These are phyloP conservation scores for Muscidifurax raptorellus DNA, from an alignment of 1,140 invertebrate species.

Conservation along the genomic window DNA sequence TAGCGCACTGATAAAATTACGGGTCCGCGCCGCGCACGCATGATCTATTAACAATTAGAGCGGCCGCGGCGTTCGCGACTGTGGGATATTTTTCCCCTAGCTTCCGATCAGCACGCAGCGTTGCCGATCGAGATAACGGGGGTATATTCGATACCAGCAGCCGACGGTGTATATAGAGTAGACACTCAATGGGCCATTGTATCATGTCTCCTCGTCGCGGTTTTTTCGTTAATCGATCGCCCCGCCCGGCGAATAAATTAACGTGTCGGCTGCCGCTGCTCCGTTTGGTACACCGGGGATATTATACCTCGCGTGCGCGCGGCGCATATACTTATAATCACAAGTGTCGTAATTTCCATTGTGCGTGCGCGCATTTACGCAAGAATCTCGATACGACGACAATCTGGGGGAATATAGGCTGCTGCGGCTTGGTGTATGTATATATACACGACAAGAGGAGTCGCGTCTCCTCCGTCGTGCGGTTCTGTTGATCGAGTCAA, in stretches of 20 bases:
- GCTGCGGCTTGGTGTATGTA: constrained; percentile 39
- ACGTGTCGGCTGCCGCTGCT: constrained; percentile 64
- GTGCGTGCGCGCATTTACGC: constrained; percentile 65
- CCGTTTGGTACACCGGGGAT: constrained; percentile 41
- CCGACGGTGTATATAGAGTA: constrained; percentile 34
- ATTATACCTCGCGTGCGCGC: constrained; percentile 41
- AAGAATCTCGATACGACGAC: constrained; percentile 57
- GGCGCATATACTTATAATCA: constrained; percentile 60
- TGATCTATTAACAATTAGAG: constrained; percentile 52
- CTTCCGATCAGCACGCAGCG: constrained; percentile 39
- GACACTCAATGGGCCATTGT: constrained; percentile 63
- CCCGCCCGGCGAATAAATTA: constrained; percentile 71
- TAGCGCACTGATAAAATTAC: constrained; percentile 34
- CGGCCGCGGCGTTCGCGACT: not conserved
- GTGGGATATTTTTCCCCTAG: constrained; percentile 31
- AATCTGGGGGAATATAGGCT: constrained; percentile 32
- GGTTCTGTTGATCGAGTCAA: constrained; percentile 25
- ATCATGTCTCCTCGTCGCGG: constrained; percentile 12
- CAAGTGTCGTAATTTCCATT: constrained; percentile 70
- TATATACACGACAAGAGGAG: no score
- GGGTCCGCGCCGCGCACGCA: not conserved
- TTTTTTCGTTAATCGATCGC: constrained; percentile 60
- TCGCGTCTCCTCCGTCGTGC: constrained; percentile 63
- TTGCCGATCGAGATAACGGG: constrained; percentile 22
- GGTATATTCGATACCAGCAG: constrained; percentile 3